Conservation (phyloP, 2,113 vertebrate species). For the Aythya baeri region DNA sequence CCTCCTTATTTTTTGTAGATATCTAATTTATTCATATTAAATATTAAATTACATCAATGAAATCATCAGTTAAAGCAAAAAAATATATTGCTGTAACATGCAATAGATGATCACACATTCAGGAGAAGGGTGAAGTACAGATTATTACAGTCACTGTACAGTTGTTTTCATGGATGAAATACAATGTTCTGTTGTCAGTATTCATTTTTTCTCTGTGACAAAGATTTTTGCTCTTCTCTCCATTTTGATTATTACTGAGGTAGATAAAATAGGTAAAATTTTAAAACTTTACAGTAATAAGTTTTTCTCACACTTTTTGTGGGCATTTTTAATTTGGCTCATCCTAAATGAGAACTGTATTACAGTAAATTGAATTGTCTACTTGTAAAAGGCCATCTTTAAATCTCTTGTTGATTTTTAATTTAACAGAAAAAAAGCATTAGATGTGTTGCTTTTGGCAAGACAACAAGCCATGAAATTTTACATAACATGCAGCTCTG, state of each 20-base stretch:
- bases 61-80: neutral
- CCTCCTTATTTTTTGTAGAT: neutral
- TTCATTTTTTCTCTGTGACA: neutral
- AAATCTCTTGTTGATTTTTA: constrained; percentile 67
- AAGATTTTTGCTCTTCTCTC: neutral
- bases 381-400: constrained; percentile 36
- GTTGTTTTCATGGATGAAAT: neutral
- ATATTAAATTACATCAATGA: neutral
- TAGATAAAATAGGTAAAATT: neutral
- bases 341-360: constrained; percentile 17
- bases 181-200: neutral
- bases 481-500: constrained; percentile 30
- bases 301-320: neutral
- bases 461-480: constrained; percentile 53
- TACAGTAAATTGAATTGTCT: constrained; percentile 30
- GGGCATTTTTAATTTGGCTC: neutral
- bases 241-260: neutral
- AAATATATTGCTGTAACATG: neutral
- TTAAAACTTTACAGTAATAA: neutral
- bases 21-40: neutral
- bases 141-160: neutral
- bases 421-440: constrained; percentile 52
- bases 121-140: neutral
- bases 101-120: neutral
- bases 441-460: constrained; percentile 60